Evolutionary conservation across 2,888 invertebrate genomes (phyloP).

Genomic region (Pocota personata): DNA sequence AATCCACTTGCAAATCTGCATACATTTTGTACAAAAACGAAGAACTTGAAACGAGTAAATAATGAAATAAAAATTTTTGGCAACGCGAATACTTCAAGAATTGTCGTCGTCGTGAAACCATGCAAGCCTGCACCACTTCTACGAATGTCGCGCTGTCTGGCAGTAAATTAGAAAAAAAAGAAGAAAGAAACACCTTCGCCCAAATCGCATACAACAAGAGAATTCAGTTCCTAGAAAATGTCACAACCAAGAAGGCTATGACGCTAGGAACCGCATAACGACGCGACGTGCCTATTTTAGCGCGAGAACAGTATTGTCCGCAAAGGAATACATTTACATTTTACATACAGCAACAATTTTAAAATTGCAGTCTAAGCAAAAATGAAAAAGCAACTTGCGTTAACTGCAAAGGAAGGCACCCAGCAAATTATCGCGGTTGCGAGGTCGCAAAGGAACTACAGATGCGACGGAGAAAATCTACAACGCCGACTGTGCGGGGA

Average conservation of each 20-base stretch:
- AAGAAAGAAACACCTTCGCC: not conserved
- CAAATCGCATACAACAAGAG: conserved; percentile 23
- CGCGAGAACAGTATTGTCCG: not conserved
- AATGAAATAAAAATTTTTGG: conserved; percentile 65
- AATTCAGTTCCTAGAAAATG: conserved; percentile 42
- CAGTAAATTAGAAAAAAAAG: conserved; percentile 39
- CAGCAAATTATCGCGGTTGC: too few species aligned
- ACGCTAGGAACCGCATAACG: conserved; percentile 31
- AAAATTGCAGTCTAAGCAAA: too few species aligned
- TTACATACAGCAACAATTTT: too few species aligned
- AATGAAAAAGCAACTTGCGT: too few species aligned
- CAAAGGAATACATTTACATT: not conserved
- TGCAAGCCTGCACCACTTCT: conserved; percentile 45
- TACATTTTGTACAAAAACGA: conserved; percentile 34
- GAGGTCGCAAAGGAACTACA: too few species aligned
- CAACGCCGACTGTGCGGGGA: too few species aligned
- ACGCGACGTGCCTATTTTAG: conserved; percentile 39
- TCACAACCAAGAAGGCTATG: conserved; percentile 30
- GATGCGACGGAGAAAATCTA: too few species aligned
- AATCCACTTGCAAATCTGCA: conserved; percentile 48
- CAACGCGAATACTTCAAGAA: conserved; percentile 33
- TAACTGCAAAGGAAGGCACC: too few species aligned
- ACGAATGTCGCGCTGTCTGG: conserved; percentile 39
- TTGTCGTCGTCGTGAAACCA: conserved; percentile 5
- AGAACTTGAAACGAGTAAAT: conserved; percentile 51